phyloP scores from a whole-genome alignment of 2,113 vertebrate genomes.

The Vidua chalybeata region DNA sequence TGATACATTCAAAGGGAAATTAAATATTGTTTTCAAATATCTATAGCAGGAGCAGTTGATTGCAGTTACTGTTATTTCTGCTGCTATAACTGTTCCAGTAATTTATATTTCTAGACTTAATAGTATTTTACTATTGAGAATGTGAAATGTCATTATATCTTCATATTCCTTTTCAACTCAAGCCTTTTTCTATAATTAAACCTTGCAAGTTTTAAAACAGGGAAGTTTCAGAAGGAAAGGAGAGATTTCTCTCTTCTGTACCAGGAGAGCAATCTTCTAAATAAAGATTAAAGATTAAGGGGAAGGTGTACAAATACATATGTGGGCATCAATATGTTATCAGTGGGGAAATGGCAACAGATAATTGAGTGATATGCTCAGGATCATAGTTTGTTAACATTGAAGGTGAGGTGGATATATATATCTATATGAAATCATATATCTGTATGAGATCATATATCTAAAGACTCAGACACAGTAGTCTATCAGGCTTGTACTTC shows the following conservation, averaged over 20 bases:
- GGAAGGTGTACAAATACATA: not conserved
- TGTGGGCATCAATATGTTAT: not conserved
- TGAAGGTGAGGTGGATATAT: not conserved
- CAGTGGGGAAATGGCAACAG: not conserved
- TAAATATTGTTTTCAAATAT: slow-evolving; percentile 54
- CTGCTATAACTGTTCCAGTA: slow-evolving; percentile 31
- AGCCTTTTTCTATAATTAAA: slow-evolving; percentile 4
- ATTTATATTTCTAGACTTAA: slow-evolving; percentile 19
- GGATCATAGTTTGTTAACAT: not conserved
- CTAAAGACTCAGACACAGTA: not conserved
- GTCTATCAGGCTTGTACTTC: not conserved
- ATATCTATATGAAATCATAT: not conserved
- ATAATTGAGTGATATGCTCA: not conserved
- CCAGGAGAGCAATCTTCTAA: not conserved
- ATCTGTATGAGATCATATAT: not conserved
- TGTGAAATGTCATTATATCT: slow-evolving; percentile 28
- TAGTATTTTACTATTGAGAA: not conserved
- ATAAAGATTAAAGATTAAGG: not conserved
- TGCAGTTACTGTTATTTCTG: slow-evolving; percentile 36
- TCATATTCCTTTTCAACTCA: not conserved
- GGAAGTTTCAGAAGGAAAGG: not conserved
- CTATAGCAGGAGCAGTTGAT: slow-evolving; percentile 15
- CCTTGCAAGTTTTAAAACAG: not conserved
- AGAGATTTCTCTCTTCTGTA: not conserved
- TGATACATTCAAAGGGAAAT: slow-evolving; percentile 37